Base-by-base conservation (phyloP, 2,888 invertebrate species). In the Metallyticus violacea region DNA sequence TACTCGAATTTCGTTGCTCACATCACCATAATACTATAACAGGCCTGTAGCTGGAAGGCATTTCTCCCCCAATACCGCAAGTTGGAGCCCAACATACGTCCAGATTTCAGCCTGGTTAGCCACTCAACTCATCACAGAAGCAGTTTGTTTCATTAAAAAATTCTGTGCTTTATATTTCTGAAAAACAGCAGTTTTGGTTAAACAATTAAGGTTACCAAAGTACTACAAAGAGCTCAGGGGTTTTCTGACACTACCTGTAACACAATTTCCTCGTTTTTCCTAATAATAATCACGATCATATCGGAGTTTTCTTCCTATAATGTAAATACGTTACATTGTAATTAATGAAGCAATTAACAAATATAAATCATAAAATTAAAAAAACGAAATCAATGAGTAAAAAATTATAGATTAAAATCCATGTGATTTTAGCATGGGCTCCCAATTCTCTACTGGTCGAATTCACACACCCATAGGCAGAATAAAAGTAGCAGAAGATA, bases 1-100 rank as follows among this genome's bases (percentile, higher is more conserved):
- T 62, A 25, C 40, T 62, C 25, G 26, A 27, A 83, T 83, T 83
- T 83, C 77, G 77, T 83, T 81, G 27, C 83, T 28, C 62, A 62
- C 83, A 83, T 83, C 77, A 26, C 83, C 77, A 83, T 83, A 83
- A 83, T 77, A 29, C 77, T 83, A 77, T 83, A 83, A 83, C 28
- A 83, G 77, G 27, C 22, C 76, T 77, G 26, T 28, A 77, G 30
- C 81, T 81, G 25, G 30, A n/a, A 81, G 81, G 81, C 29, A 81
- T 81, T 26, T 77, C 83, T 77, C 83, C 28, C 27, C 79, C 79
- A 27, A 26, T 79, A 26, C 27, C 79, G 22, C 79, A 62, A 62
- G 40, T 62, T 62, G 40, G 40, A 22, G 40, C 40, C 40, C 40
- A 40, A 40, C 40, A 40, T 40, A 40, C 40, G 40, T 15, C 9